phyloP scores from a whole-genome alignment of 2,797 vertebrate genomes.

The Myoxocephalus aenaeus region DNA sequence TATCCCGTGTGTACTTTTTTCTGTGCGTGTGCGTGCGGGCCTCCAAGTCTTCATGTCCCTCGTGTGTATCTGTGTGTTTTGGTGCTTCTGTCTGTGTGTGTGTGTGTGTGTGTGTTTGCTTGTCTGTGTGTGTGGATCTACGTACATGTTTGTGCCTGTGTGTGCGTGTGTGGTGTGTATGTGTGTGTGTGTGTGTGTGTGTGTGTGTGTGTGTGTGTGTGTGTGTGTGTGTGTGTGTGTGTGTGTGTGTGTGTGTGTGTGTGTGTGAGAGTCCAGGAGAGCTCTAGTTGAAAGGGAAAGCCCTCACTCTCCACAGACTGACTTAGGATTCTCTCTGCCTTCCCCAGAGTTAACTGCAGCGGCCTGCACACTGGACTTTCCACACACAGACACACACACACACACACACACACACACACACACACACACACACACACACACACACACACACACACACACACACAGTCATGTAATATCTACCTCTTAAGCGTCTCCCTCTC shows the following conservation, averaged over 20 bases:
- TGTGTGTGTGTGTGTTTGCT: constrained; percentile 9
- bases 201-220: constrained; percentile 9
- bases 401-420: constrained; percentile 47
- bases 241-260: constrained; percentile 26
- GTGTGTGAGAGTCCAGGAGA: constrained; percentile 63
- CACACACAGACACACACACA: constrained; percentile 13
- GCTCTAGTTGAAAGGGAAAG: constrained; percentile 78
- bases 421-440: constrained; percentile 43
- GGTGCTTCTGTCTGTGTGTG: constrained; percentile 26
- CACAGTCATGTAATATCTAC: constrained; percentile 45
- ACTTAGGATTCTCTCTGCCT: constrained; percentile 75
- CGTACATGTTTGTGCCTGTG: constrained; percentile 21
- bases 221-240: constrained; percentile 13
- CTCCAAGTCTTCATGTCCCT: constrained; percentile 38
- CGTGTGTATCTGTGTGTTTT: constrained; percentile 21
- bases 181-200: constrained; percentile 24
- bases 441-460: constrained; percentile 23
- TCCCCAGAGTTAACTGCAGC: constrained; percentile 74
- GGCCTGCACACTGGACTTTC: constrained; percentile 59
- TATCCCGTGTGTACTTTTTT: constrained; percentile 43
- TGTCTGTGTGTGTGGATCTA: constrained; percentile 8
- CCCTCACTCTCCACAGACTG: constrained; percentile 72
- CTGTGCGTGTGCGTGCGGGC: constrained; percentile 28
- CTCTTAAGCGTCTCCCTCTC: constrained; percentile 56
- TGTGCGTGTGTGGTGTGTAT: constrained; percentile 15